A percentile compares a stretch with the other conserved stretches of the same genome.
phyloP scores from a whole-genome alignment of 1,140 invertebrate species.

The Acyrthosiphon pisum region DNA sequence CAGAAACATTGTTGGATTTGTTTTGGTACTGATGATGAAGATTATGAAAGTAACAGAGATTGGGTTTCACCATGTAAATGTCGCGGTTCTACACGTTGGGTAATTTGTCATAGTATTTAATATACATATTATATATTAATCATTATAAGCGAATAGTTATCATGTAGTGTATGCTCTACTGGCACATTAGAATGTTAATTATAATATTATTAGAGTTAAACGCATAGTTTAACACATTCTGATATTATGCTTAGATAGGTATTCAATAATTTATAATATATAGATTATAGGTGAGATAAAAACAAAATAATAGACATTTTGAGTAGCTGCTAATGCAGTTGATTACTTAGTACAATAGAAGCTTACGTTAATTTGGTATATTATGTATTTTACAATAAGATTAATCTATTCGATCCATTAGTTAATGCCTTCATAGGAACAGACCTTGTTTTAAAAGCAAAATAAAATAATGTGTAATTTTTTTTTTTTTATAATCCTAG shows the following conservation, averaged over 20 bases:
- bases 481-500: not conserved
- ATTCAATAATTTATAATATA: not conserved
- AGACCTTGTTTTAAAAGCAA: too few relatives aligned
- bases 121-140: not conserved
- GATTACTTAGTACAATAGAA: not conserved
- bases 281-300: not conserved
- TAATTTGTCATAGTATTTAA: conserved; percentile 59
- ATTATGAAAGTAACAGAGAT: conserved; percentile 66
- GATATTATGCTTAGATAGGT: not conserved
- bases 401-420: too few relatives aligned
- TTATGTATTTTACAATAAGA: too few relatives aligned
- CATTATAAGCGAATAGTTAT: not conserved
- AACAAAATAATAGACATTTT: not conserved
- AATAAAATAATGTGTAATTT: too few relatives aligned
- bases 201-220: not conserved
- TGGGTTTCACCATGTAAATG: conserved; percentile 98
- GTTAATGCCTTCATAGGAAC: too few relatives aligned
- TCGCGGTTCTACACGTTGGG: conserved; percentile 95
- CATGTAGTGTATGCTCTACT: not conserved
- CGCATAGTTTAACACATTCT: too few relatives aligned
- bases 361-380: not conserved
- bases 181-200: not conserved
- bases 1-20: conserved; percentile 91
- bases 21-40: conserved; percentile 95
- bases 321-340: not conserved